Percentiles rank a stretch among this genome's conserved stretches.
These are phyloP conservation scores for Botrylloides violaceus DNA, from an alignment of 23 tunicate species.

Conservation along the genomic window DNA sequence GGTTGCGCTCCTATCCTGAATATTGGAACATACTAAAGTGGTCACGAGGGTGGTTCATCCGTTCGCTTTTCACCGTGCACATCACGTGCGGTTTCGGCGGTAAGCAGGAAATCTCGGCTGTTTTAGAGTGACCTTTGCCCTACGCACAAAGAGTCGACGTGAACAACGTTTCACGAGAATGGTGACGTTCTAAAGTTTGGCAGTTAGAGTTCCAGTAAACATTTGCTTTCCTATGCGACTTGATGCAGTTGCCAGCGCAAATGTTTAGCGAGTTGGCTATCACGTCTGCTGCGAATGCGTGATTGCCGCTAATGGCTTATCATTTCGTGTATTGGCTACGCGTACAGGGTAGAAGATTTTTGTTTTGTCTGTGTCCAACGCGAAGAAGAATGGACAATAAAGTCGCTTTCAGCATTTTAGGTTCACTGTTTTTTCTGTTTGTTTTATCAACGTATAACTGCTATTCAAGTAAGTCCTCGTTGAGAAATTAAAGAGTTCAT, in stretches of 20 bases:
- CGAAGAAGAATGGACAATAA: constrained; percentile 67
- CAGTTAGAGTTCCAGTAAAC: no score
- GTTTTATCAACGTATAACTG: constrained; percentile 35
- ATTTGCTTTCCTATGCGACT: background rate
- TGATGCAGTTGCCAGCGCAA: no score
- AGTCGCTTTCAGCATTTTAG: constrained; percentile 38
- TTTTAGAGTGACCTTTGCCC: background rate
- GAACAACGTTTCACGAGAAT: no score
- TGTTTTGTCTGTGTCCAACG: background rate
- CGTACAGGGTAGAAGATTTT: constrained; percentile 29
- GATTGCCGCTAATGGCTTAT: constrained; percentile 49
- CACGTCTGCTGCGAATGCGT: no score
- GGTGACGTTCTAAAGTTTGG: no score
- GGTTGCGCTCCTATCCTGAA: no score
- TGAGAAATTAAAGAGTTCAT: no score
- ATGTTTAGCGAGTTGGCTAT: no score
- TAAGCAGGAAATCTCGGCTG: background rate
- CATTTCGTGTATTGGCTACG: constrained; percentile 36
- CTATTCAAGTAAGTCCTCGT: constrained; percentile 27
- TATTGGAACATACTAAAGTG: no score
- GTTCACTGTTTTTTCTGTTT: constrained; percentile 29
- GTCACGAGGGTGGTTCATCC: no score
- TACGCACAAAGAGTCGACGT: background rate
- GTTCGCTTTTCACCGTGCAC: background rate
- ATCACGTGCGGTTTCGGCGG: background rate